Base-by-base conservation (phyloP, 35 echinoderm and acorn worm species). In the Hemicentrotus pulcherrimus region DNA sequence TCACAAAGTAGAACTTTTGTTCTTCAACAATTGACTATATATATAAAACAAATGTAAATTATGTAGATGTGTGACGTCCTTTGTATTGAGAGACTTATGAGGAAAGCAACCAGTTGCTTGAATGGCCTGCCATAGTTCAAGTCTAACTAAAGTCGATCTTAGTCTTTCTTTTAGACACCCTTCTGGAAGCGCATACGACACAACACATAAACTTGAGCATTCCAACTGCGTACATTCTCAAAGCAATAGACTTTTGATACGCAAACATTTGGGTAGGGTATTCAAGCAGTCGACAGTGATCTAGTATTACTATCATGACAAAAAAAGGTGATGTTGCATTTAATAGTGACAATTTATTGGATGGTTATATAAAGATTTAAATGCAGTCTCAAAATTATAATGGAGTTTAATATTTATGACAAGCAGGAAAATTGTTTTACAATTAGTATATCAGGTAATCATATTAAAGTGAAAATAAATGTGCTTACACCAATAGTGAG, bases 221-320 rank as follows among this genome's bases (percentile, higher is more conserved):
- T 90, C 88, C 88, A 90, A 33, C 32, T 90, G 88, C 88, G 88
- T 45, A 90, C 88, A 90, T 90, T 90, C 88, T 90, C 88, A 90
- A 24, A 90, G 88, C 88, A 90, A 90, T 90, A 90, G 88, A 90
- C 88, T 45, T 90, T 90, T 78, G 65, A 78, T 78, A 78, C 65
- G 65, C 65, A 78, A 78, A 78, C 19, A 78, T n/a, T 28, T 30
- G 19, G 22, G n/a, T 5, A 78, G 28, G 65, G 24, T 28, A n/a
- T n/a, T 78, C 28, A n/a, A 78, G 24, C 65, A 8, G 22, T 12
- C 9, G 1, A 78, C 6, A 78, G 24, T 78, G 28, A 78, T 22
- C 7, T 2, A 6, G 65, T 28, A n/a, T 28, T 22, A 78, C 24
- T 22, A 78, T 28, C 19, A 7, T 78, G 50, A 55, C 15, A 55